Evolutionary conservation across 2,797 vertebrate genomes (phyloP).

Genomic region (Bryconaethiops microstoma): DNA sequence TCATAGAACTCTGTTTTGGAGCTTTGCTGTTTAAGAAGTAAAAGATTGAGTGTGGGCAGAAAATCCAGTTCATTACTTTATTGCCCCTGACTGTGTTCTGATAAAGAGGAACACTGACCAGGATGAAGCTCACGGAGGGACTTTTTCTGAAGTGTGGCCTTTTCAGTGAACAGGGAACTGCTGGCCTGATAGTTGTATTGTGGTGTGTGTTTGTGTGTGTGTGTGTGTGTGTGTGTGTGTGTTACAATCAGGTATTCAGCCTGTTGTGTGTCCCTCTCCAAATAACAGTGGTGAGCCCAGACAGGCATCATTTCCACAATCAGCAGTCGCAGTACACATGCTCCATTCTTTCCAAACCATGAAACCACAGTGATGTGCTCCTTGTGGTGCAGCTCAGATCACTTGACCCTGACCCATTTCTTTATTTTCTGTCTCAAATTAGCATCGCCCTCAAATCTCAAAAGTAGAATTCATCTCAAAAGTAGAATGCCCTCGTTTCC

Average conservation of each 20-base stretch:
- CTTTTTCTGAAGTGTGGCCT: slow-evolving; percentile 11
- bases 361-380: not conserved
- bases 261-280: not conserved
- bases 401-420: slow-evolving; percentile 52
- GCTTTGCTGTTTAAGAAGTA: not conserved
- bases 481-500: slow-evolving; percentile 58
- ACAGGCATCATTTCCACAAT: not conserved
- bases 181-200: slow-evolving; percentile 14
- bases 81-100: not conserved
- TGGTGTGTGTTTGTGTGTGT: too few species aligned
- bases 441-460: slow-evolving; percentile 57
- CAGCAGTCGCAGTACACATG: not conserved
- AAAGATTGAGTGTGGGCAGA: not conserved
- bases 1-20: not conserved
- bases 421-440: slow-evolving; percentile 59
- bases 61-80: not conserved
- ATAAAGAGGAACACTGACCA: slow-evolving; percentile 7
- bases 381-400: slow-evolving; percentile 14
- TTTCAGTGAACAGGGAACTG: slow-evolving; percentile 26
- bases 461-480: slow-evolving; percentile 46
- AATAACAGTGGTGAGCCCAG: not conserved
- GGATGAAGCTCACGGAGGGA: not conserved
- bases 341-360: not conserved
- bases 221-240: too few species aligned
- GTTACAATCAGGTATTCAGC: slow-evolving; percentile 15